Evolutionary conservation across 2,888 invertebrate genomes (phyloP), one percentile per base, ranked within the genome.

Genomic region (Lasioglossum calceatum): DNA sequence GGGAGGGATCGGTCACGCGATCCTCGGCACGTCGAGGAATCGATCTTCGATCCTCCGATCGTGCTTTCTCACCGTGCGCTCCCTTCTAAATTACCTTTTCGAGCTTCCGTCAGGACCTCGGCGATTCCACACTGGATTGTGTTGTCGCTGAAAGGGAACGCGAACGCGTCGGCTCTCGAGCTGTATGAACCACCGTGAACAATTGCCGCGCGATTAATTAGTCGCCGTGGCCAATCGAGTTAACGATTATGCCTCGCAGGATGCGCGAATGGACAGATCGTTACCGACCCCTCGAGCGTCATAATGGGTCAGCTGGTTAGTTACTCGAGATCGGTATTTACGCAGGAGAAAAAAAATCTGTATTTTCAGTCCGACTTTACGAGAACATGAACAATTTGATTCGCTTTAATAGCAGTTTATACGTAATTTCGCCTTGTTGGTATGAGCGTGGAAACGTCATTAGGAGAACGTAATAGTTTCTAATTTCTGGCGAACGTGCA

Each of bases 1-100:
- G 86, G 89, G 89, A 92, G 88, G 84, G 86, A 85, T 91, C 84
- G 86, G 91, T 92, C 93, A 92, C 91, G 92, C 93, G 93, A 93
- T 91, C 90, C 85, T 77, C 84, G 85, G 61, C 77, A 87, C 85
- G 84, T 85, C 82, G 85, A 76, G 87, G 85, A 78, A 88, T 88
- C 87, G 82, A 86, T 91, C 74, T 74, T 86, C 72, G 86, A 90
- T 90, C 88, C 16, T 54, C 67, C 36, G 82, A 87, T 82, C 87
- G 81, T 81, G 72, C 70, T 77, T 85, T 87, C 82, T 73, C 77
- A 79, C 76, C 73, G 61, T 10, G 42, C 23, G 23, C 79, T 75
- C 27, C 64, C 50, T 54, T 72, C 74, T 61, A 50, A 79, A 83
- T 86, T 83, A 50, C 72, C 81, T 81, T 85, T 87, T 80, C 84